phyloP scores from a whole-genome alignment of 2,888 invertebrate genomes.

The Andricus quercusramuli region DNA sequence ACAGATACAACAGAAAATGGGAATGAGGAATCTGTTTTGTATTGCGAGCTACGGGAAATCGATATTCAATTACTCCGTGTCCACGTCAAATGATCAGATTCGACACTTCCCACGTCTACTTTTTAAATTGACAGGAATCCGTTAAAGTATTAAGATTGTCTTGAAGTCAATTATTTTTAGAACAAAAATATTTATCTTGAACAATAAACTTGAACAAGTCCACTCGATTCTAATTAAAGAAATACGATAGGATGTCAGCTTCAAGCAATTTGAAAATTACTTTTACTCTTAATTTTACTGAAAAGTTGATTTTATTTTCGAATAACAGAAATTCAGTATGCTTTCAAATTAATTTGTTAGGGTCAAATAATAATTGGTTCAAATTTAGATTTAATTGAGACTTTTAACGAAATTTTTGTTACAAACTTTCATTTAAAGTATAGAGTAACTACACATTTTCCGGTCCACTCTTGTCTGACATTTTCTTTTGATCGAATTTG shows the following conservation, averaged over 20 bases:
- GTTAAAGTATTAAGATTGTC: background rate
- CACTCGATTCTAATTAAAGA: too few species aligned
- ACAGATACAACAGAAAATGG: background rate
- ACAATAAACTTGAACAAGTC: background rate
- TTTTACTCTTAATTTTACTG: too few species aligned
- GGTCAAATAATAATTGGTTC: too few species aligned
- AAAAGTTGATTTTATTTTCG: background rate
- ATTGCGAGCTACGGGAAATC: slow-evolving; percentile 14
- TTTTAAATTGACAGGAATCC: slow-evolving; percentile 7
- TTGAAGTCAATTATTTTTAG: background rate
- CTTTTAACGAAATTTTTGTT: background rate
- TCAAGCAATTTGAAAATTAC: too few species aligned
- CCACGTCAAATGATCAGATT: slow-evolving; percentile 14
- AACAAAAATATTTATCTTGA: background rate
- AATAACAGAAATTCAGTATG: background rate
- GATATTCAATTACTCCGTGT: slow-evolving; percentile 30
- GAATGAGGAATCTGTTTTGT: slow-evolving; percentile 1
- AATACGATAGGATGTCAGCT: too few species aligned
- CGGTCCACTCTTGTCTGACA: background rate
- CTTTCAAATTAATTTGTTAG: too few species aligned
- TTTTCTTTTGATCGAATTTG: background rate
- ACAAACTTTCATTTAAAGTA: background rate
- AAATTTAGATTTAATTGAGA: too few species aligned
- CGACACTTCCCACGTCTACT: background rate
- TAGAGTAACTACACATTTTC: background rate